phyloP scores from a whole-genome alignment of 2,113 vertebrate species.

The Barbus barbus region DNA sequence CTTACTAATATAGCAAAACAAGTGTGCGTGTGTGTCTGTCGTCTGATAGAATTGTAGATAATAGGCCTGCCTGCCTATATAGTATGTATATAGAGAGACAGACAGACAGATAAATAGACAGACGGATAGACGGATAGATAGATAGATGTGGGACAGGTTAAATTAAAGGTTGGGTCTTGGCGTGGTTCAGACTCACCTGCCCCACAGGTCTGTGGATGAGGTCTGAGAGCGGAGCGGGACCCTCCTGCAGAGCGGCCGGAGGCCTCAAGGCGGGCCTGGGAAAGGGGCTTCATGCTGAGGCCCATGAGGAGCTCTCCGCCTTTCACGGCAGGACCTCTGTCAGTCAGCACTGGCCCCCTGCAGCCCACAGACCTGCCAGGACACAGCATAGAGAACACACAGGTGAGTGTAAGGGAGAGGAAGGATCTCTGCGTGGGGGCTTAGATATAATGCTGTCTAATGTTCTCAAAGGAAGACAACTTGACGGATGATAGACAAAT shows the following conservation, averaged over 20 bases:
- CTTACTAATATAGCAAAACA: neutral
- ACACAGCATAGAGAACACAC: slow-evolving; percentile 48
- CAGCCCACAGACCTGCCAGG: slow-evolving; percentile 54
- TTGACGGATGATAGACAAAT: slow-evolving; percentile 28
- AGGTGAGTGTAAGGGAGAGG: slow-evolving; percentile 56
- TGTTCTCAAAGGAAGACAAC: slow-evolving; percentile 27
- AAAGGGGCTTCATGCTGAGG: slow-evolving; percentile 60
- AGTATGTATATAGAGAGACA: neutral
- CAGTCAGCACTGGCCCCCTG: slow-evolving; percentile 50
- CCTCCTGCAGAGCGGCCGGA: slow-evolving; percentile 58
- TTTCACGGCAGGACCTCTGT: slow-evolving; percentile 58
- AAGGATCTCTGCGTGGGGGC: slow-evolving; percentile 15
- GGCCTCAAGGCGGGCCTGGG: slow-evolving; percentile 59
- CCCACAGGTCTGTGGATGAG: slow-evolving; percentile 53
- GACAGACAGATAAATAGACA: too few relatives aligned
- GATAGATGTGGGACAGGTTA: slow-evolving; percentile 44
- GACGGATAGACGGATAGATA: too few relatives aligned
- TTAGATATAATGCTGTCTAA: slow-evolving; percentile 29
- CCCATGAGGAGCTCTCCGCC: slow-evolving; percentile 50
- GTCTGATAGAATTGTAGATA: neutral
- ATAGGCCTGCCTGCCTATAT: neutral
- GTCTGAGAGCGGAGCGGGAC: slow-evolving; percentile 20
- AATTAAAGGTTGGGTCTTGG: slow-evolving; percentile 67
- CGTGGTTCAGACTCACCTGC: slow-evolving; percentile 61
- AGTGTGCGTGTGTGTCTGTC: too few relatives aligned